Percentiles rank a stretch among this genome's conserved stretches.
These are phyloP conservation scores for Oenanthe oenanthe DNA, from an alignment of 2,113 vertebrate genomes.

Conservation along the genomic window DNA sequence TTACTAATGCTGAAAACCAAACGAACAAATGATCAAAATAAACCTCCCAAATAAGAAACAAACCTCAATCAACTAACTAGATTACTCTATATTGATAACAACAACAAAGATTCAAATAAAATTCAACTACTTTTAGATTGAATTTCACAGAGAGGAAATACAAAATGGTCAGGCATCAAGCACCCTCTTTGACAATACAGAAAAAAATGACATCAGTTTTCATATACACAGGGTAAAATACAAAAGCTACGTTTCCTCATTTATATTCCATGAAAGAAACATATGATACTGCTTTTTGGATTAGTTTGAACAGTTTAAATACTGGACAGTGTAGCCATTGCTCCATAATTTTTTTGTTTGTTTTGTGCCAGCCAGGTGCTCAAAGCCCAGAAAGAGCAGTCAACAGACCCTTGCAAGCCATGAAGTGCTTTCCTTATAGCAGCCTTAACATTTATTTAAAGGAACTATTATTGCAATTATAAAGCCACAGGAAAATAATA, in stretches of 20 bases:
- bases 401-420: neutral
- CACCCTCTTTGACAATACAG: neutral
- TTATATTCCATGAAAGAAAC: neutral
- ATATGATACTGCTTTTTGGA: neutral
- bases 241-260: neutral
- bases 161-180: slow-evolving; percentile 22
- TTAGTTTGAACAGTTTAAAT: neutral
- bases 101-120: neutral
- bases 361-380: neutral
- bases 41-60: neutral
- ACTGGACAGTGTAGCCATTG: neutral
- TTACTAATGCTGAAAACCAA: neutral
- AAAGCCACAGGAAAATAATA: neutral
- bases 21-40: neutral
- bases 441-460: neutral
- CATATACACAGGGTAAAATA: neutral
- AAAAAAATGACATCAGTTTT: slow-evolving; percentile 19
- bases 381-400: neutral
- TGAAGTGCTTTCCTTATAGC: neutral
- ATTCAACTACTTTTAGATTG: slow-evolving; percentile 10
- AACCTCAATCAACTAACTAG: neutral
- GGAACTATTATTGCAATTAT: neutral
- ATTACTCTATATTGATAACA: neutral
- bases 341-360: neutral
- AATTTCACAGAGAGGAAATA: slow-evolving; percentile 5